Evolutionary conservation across 2,113 vertebrate genomes (phyloP).

Genomic region (Microtus oregoni): DNA sequence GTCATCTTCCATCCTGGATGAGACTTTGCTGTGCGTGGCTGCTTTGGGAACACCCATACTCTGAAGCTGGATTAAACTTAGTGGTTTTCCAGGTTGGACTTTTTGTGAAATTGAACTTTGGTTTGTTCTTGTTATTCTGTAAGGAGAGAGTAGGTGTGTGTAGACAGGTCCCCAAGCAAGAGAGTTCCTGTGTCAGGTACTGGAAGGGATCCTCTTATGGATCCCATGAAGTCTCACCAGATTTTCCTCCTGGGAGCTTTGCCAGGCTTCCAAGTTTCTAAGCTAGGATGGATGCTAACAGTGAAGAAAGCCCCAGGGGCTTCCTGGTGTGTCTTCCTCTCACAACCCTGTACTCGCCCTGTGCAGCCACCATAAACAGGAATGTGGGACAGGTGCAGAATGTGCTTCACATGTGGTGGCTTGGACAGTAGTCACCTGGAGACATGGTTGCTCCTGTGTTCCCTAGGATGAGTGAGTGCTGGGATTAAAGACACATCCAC

Average conservation of each 20-base stretch:
- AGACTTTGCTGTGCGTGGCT: neutral
- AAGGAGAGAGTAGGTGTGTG: neutral
- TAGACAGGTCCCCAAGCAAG: neutral
- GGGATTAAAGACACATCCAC: conserved; percentile 37
- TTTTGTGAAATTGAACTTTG: neutral
- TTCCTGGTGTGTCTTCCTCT: neutral
- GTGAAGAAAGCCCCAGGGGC: neutral
- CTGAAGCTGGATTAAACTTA: neutral
- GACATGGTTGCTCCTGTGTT: neutral
- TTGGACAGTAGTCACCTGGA: conserved; percentile 12
- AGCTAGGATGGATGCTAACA: neutral
- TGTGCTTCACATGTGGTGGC: neutral
- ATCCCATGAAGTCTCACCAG: fast-evolving
- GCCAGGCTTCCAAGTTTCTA: neutral
- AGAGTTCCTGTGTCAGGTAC: neutral
- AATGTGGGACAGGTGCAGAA: neutral
- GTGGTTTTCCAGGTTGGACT: neutral
- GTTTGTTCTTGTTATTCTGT: neutral
- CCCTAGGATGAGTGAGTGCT: neutral
- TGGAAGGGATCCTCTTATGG: fast-evolving
- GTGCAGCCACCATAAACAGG: neutral
- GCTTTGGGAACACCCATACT: neutral
- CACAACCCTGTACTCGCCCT: neutral
- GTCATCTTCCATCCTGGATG: neutral
- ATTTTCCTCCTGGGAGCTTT: neutral